Evolutionary conservation across 2,797 vertebrate genomes (phyloP).

Genomic region (Cossypha polioptera): DNA sequence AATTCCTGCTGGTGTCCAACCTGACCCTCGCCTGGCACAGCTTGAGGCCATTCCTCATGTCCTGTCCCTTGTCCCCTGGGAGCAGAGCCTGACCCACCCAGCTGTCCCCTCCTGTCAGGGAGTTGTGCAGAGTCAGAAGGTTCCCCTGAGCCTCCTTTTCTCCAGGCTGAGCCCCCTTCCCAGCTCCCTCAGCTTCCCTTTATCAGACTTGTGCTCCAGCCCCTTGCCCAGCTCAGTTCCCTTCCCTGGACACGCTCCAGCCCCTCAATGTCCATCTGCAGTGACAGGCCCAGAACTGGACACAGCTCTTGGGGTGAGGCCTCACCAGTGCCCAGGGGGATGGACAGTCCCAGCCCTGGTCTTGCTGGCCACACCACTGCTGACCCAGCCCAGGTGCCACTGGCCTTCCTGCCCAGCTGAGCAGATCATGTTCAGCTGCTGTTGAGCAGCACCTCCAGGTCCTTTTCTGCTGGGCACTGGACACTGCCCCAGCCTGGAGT

Average conservation of each 20-base stretch:
- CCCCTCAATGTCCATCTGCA: not conserved
- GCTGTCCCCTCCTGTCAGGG: not conserved
- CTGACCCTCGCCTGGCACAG: not conserved
- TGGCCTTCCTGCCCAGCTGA: not conserved
- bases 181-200: not conserved
- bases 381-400: not conserved
- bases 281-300: not conserved
- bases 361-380: not conserved
- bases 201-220: not conserved
- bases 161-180: not conserved
- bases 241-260: accelerated
- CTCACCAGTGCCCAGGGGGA: too few species aligned
- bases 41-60: accelerated
- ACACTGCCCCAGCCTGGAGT: not conserved
- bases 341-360: not conserved
- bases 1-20: not conserved
- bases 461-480: not conserved
- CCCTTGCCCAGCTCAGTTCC: not conserved
- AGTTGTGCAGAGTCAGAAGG: not conserved
- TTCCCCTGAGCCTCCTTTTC: not conserved
- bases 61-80: not conserved
- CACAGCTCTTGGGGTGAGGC: not conserved
- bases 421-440: not conserved
- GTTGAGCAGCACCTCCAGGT: not conserved
- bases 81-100: accelerated